A percentile compares a stretch with the other conserved stretches of the same genome.
Evolutionary conservation across 2,888 invertebrate species (phyloP).

Genomic region (Oegoconia quadripuncta): DNA sequence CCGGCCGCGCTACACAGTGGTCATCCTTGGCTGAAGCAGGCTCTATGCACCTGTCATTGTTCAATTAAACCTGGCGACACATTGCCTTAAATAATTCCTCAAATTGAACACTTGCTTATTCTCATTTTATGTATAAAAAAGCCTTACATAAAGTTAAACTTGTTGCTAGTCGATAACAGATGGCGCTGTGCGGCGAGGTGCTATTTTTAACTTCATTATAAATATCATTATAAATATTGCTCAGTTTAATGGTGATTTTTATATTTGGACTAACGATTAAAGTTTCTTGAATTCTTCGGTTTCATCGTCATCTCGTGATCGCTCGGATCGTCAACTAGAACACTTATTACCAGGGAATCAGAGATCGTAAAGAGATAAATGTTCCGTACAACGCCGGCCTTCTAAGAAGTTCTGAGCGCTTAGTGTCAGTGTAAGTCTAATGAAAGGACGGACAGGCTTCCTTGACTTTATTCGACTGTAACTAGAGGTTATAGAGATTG

Average conservation of each 20-base stretch:
- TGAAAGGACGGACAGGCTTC: constrained; percentile 41
- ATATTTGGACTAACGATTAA: constrained; percentile 10
- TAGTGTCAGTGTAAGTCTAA: constrained; percentile 45
- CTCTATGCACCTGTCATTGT: constrained; percentile 65
- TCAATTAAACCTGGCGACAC: constrained; percentile 67
- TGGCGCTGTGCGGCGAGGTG: constrained; percentile 42
- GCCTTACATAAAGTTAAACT: constrained; percentile 24
- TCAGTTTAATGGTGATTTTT: constrained; percentile 5
- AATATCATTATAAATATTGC: constrained; percentile 19
- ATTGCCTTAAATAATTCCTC: constrained; percentile 63
- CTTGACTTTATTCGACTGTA: constrained; percentile 19
- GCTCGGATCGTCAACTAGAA: constrained; percentile 76
- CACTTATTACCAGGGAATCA: constrained; percentile 65
- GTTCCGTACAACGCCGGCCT: constrained; percentile 30
- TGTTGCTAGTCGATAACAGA: constrained; percentile 58
- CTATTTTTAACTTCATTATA: constrained; percentile 20
- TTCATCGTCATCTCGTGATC: constrained; percentile 52
- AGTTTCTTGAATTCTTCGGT: constrained; percentile 8
- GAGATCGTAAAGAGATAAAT: constrained; percentile 35
- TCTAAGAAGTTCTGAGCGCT: constrained; percentile 39
- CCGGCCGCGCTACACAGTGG: constrained; percentile 45
- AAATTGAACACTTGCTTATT: constrained; percentile 39
- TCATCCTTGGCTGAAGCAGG: constrained; percentile 65
- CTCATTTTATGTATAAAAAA: constrained; percentile 20
- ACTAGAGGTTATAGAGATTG: neutral